Evolutionary conservation across 2,113 vertebrate species (phyloP), one percentile per base, ranked within the genome.

Genomic region (Porphyrio hochstetteri): DNA sequence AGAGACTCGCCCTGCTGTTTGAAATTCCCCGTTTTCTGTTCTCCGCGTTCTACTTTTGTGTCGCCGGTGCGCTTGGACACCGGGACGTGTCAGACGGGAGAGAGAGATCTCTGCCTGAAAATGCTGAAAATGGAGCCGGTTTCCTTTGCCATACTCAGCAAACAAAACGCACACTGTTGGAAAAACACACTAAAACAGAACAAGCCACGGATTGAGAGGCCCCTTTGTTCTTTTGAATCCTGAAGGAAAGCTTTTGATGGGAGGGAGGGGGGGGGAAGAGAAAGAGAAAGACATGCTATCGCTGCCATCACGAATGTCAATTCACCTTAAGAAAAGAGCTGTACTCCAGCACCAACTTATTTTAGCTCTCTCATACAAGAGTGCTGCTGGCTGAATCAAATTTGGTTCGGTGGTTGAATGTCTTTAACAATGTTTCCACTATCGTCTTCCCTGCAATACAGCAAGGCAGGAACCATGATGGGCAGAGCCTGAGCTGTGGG

Each of bases 191-290:
- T 55, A 29, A 67, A 92, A 8, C 42, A 74, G 42, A 96, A 38
- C 71, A 65, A 94, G 25, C 13, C 67, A 29, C 19, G 19, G 38
- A 76, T 28, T 78, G n/a, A 59, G 52, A 78, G 17, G 27, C 69
- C 25, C 17, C 44, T 95, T 97, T 96, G 75, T 79, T 96, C 85
- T 61, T 84, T 40, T 72, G 48, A 80, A 24, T 90, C 76, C 92
- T 75, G 70, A 96, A 93, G 53, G 17, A 76, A 92, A n/a, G 44
- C 16, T 78, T 94, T 25, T 80, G 74, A 67, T 75, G 27, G 19
- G 4, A 2, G 2, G 10, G 5, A 10, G 36, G 9, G 21, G 13
- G 8, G 28, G 25, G 27, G 33, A 23, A 3, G 27, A 8, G 33
- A 27, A 3, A 19, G 76, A 9, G 33, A 80, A 25, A 79, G 2